phyloP scores from a whole-genome alignment of 2,888 invertebrate genomes.

The Brenthis ino region DNA sequence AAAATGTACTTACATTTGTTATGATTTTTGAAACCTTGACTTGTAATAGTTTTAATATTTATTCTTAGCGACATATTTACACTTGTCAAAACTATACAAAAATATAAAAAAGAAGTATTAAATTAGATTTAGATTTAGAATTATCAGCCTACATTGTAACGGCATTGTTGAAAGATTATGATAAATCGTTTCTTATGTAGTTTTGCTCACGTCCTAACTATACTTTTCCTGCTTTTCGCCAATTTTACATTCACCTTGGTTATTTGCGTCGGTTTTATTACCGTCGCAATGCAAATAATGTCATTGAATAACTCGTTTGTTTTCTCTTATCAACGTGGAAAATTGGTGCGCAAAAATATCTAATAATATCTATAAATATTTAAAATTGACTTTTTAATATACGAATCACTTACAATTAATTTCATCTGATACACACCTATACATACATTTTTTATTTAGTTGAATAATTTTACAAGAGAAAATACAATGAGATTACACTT shows the following conservation, averaged over 20 bases:
- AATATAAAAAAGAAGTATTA: background rate
- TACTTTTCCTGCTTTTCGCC: constrained; percentile 25
- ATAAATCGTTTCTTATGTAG: constrained; percentile 31
- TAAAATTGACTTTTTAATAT: background rate
- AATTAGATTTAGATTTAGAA: constrained; percentile 2
- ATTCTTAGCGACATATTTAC: too few species aligned
- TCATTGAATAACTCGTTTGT: constrained; percentile 25
- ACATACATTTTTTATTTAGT: too few species aligned
- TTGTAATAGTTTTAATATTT: too few species aligned
- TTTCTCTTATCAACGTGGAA: constrained; percentile 15
- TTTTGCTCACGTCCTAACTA: constrained; percentile 16
- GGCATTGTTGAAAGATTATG: constrained; percentile 20
- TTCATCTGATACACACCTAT: too few species aligned
- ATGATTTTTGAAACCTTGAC: too few species aligned
- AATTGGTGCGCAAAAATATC: constrained; percentile 3
- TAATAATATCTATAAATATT: constrained; percentile 1
- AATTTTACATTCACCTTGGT: constrained; percentile 37
- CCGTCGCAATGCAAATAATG: constrained; percentile 34
- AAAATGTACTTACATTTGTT: too few species aligned
- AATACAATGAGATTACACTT: too few species aligned
- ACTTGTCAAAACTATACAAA: too few species aligned
- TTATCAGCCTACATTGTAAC: constrained; percentile 2
- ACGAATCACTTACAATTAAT: too few species aligned
- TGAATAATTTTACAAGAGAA: too few species aligned
- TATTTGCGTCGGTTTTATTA: constrained; percentile 35